Evolutionary conservation across 1,140 invertebrate species (phyloP), one percentile per base, ranked within the genome.

Genomic region (Eupeodes corollae): DNA sequence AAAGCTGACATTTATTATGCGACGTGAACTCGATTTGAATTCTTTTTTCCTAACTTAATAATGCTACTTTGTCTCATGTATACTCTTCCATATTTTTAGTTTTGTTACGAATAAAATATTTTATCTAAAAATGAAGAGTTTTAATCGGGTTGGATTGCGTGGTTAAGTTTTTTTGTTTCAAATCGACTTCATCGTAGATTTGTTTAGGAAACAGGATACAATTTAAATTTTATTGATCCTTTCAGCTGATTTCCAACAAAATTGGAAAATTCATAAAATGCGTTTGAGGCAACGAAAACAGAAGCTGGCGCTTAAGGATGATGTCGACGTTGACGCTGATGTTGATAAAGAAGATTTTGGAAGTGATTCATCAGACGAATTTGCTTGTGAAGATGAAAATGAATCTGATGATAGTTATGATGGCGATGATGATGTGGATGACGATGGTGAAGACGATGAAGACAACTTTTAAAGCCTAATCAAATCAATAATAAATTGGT

Each of bases 181-280:
- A 26, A 26, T 26, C 21, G 21, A 26, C 8, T 26, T 26, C 21
- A 26, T 26, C 21, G 3, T 8, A 26, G 3, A 8, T 26, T 26
- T 26, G 21, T 26, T 26, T 10, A 12, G 39, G 12, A 42, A 42
- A 5, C n/a, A 3, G 3, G 16, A 18, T 46, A 44, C 30, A 55
- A 18, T 42, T 47, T 42, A 39, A 32, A 9, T 34, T 46, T 44
- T 42, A 53, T 53, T 42, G 44, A 21, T 47, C 47, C 21, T 43
- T 33, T n/a, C 53, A 66, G 63, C 61, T 48, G 56, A 65, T 53
- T 63, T 60, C 35, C 50, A 47, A 19, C 52, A 65, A 54, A 66
- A 53, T 42, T 44, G 61, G 8, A 56, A 61, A 33, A 39, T 48
- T 8, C 54, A 52, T 11, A 54, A 51, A 8, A 42, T 61, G 42